Conservation (phyloP, 2,888 invertebrate species). For the Tetramorium bicarinatum region DNA sequence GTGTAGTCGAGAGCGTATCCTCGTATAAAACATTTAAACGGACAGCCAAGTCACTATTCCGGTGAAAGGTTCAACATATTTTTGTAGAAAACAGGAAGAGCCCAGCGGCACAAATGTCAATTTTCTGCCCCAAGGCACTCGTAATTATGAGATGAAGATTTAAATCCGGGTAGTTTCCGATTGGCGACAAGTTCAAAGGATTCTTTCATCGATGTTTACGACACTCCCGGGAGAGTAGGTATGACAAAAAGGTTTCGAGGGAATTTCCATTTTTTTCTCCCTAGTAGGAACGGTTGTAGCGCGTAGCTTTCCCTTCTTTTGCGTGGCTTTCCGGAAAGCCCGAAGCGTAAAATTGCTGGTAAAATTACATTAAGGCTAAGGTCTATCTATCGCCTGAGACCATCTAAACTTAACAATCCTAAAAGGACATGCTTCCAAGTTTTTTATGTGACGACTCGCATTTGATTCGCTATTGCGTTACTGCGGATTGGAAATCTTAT, state of each 20-base stretch:
- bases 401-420: neutral
- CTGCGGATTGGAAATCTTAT: neutral
- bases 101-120: constrained; percentile 63
- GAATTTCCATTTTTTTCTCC: constrained; percentile 71
- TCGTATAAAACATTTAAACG: constrained; percentile 42
- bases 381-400: constrained; percentile 73
- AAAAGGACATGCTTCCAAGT: neutral
- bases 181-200: constrained; percentile 73
- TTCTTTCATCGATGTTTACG: constrained; percentile 72
- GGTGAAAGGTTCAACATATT: constrained; percentile 38
- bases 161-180: constrained; percentile 69
- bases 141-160: constrained; percentile 74
- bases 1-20: neutral
- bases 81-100: constrained; percentile 1
- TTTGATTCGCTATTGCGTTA: constrained; percentile 2
- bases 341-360: constrained; percentile 83
- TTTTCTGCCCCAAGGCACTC: constrained; percentile 67
- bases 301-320: constrained; percentile 37
- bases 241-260: constrained; percentile 57
- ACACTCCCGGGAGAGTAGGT: constrained; percentile 53
- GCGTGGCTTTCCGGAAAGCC: constrained; percentile 77
- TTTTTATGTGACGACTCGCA: neutral
- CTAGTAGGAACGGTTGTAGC: constrained; percentile 20
- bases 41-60: neutral
- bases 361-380: constrained; percentile 80